Evolutionary conservation across 2,113 vertebrate species (phyloP), one percentile per base, ranked within the genome.

Genomic region (Bettongia penicillata): DNA sequence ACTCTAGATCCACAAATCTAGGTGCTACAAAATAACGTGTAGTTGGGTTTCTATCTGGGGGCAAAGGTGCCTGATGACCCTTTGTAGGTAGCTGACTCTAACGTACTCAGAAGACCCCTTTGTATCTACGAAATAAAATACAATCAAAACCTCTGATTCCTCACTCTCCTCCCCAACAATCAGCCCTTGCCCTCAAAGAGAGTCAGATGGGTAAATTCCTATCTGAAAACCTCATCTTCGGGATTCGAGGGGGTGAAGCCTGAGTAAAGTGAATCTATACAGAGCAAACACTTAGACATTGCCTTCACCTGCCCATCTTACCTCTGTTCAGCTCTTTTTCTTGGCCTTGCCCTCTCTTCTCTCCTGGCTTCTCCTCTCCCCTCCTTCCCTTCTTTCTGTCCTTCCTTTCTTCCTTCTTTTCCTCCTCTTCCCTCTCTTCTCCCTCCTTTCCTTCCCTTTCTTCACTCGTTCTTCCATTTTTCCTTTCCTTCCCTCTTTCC

Each of bases 211-310:
- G 31, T 68, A 68, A 68, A 68, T 68, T 49, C 6, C 55, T 49
- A 93, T 90, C 31, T 28, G 11, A 94, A 95, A 37, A 4, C 50
- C 89, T 0, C 77, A 5, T n/a, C 91, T 77, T 61, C 51, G 24
- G 31, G 49, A 91, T 93, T 93, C 77, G 91, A 11, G 94, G 68
- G 37, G 90, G 92, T 5, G 89, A 89, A 96, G 37, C 47, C 22
- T 16, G 51, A 61, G 37, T 68, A 26, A 1, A 11, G 14, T 16
- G 53, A 51, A 10, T 91, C 48, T 2, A 49, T 24, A 47, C 31
- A 96, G 47, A 14, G n/a, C 3, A 43, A 94, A 91, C 2, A 16
- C 51, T 0, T 47, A 16, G 4, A 26, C 43, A 53, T 2, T 90
- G 31, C 57, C 57, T 61, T 61, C 57, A 61, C 10, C 26, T 77